phyloP scores from a whole-genome alignment of 1,140 invertebrate genomes.

The Drepana arcuata region DNA sequence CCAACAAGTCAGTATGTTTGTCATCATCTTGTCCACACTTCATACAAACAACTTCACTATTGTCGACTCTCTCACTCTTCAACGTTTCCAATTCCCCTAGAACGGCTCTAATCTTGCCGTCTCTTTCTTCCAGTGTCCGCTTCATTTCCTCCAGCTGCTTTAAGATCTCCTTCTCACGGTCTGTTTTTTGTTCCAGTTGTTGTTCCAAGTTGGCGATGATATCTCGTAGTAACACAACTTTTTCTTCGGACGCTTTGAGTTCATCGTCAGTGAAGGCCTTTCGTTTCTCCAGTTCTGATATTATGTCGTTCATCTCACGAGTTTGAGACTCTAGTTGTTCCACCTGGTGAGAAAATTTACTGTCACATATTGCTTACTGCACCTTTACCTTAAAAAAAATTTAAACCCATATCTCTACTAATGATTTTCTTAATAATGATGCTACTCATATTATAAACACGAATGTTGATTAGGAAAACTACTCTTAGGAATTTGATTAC shows the following conservation, averaged over 20 bases:
- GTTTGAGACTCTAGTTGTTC: slow-evolving; percentile 80
- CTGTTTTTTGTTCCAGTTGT: slow-evolving; percentile 77
- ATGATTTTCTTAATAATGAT: too few species aligned
- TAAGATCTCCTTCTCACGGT: slow-evolving; percentile 58
- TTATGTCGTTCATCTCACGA: slow-evolving; percentile 75
- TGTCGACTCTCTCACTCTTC: slow-evolving; percentile 37
- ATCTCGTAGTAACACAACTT: slow-evolving; percentile 80
- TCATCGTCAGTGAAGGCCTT: slow-evolving; percentile 76
- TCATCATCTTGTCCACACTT: slow-evolving; percentile 36
- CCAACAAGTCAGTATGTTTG: slow-evolving; percentile 24
- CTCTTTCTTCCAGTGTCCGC: slow-evolving; percentile 54
- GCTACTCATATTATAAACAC: too few species aligned
- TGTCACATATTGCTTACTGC: too few species aligned
- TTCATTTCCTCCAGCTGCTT: slow-evolving; percentile 54
- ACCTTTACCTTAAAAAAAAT: too few species aligned
- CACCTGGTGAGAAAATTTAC: slow-evolving; percentile 65
- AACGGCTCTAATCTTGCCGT: slow-evolving; percentile 50
- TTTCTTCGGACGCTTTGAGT: slow-evolving; percentile 79
- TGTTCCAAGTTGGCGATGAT: slow-evolving; percentile 83
- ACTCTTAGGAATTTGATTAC: too few species aligned
- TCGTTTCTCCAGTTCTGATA: slow-evolving; percentile 73
- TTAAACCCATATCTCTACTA: too few species aligned
- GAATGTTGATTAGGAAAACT: too few species aligned
- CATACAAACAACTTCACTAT: slow-evolving; percentile 30
- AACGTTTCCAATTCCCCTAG: slow-evolving; percentile 51